phyloP scores from a whole-genome alignment of 2,888 invertebrate genomes.

The Stegophylla sp. region DNA sequence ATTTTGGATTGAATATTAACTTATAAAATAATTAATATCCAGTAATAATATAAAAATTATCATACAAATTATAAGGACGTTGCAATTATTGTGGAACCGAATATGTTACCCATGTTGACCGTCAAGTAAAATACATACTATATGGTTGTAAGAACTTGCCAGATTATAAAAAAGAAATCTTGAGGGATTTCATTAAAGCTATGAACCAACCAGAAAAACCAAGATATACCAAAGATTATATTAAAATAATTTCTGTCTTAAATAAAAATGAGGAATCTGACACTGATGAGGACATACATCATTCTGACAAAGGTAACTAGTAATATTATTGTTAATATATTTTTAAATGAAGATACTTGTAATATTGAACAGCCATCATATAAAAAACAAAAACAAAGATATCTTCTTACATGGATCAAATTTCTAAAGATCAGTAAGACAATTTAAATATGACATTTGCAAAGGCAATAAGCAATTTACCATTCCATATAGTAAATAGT shows the following conservation, averaged over 20 bases:
- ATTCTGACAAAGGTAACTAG: neutral
- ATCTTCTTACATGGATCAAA: neutral
- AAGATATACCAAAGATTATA: neutral
- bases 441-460: neutral
- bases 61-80: neutral
- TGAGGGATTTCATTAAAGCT: too few relatives aligned
- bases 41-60: too few relatives aligned
- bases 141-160: neutral
- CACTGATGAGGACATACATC: too few relatives aligned
- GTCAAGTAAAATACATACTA: neutral
- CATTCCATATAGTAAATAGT: neutral
- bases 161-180: too few relatives aligned
- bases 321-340: neutral
- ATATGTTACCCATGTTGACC: neutral
- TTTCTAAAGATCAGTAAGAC: neutral
- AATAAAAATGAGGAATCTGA: too few relatives aligned
- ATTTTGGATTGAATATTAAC: too few relatives aligned
- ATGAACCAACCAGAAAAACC: neutral
- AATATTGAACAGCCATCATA: neutral
- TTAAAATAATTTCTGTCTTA: neutral
- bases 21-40: too few relatives aligned
- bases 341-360: too few relatives aligned
- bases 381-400: conserved; percentile 4
- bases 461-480: neutral
- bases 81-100: neutral